Conservation (phyloP, 2,113 vertebrate species). For the Tenebrosternarchus preto region DNA sequence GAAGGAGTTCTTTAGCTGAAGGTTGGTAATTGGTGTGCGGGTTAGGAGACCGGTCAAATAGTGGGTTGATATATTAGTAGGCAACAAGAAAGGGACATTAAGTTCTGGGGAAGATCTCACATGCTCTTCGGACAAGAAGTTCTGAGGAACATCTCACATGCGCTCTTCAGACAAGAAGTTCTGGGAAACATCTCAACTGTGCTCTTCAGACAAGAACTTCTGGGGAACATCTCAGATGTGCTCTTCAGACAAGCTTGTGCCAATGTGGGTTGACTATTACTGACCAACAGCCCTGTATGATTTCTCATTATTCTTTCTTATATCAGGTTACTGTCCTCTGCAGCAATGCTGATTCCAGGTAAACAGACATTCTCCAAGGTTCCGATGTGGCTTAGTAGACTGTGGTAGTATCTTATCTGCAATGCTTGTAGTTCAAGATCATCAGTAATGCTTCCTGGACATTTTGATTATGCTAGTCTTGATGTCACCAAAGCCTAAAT, state of each 20-base stretch:
- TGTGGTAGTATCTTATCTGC: not conserved
- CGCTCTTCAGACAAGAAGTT: no score
- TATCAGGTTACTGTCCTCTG: not conserved
- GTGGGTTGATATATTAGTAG: not conserved
- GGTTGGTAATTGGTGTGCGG: not conserved
- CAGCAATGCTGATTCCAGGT: not conserved
- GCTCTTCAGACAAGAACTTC: not conserved
- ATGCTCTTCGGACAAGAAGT: no score
- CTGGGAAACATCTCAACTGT: no score
- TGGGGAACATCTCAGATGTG: no score
- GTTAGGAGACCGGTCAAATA: no score
- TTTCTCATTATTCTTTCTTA: no score
- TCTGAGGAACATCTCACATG: no score
- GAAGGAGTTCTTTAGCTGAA: not conserved
- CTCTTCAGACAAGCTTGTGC: no score
- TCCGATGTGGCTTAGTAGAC: not conserved
- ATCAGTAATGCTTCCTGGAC: slow-evolving; percentile 6
- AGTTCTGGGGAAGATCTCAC: no score
- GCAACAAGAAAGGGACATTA: not conserved
- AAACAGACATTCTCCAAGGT: not conserved
- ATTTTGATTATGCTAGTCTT: slow-evolving; percentile 1
- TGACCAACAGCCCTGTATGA: no score
- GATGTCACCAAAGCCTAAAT: not conserved
- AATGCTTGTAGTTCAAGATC: not conserved
- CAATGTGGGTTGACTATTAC: no score